These are phyloP conservation scores for Ctenochaetus hawaiiensis DNA, from an alignment of 2,797 vertebrate genomes.

Conservation along the genomic window DNA sequence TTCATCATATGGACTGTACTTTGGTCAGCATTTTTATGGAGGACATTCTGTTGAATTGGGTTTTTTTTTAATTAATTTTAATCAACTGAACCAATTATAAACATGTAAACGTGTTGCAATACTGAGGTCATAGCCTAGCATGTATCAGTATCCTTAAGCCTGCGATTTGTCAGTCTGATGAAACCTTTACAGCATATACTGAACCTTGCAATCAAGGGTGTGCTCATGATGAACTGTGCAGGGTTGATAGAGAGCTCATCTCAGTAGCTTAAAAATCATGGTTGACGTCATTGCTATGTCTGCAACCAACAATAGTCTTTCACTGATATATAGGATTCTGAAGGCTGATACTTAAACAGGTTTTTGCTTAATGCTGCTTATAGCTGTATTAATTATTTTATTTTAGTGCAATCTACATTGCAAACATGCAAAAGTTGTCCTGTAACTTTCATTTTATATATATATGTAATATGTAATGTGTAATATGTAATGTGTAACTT, in stretches of 20 bases:
- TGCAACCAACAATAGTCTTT: background rate
- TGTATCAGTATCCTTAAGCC: constrained; percentile 15
- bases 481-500: too few species aligned
- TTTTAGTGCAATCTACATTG: too few species aligned
- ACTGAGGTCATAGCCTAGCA: constrained; percentile 3
- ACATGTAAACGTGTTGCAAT: background rate
- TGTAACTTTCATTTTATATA: too few species aligned
- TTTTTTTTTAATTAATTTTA: background rate
- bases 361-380: too few species aligned
- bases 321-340: too few species aligned
- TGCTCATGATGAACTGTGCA: constrained; percentile 43
- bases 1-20: constrained; percentile 17
- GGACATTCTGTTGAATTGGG: background rate
- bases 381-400: too few species aligned
- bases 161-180: constrained; percentile 34
- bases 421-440: too few species aligned
- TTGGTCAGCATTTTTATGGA: background rate
- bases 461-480: too few species aligned
- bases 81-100: background rate
- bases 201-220: constrained; percentile 30
- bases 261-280: background rate
- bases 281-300: background rate
- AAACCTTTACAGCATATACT: constrained; percentile 29
- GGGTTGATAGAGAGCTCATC: constrained; percentile 3
- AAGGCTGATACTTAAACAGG: too few species aligned